A percentile compares a stretch with the other conserved stretches of the same genome.
These are phyloP conservation scores for Mesochorus sp. DNA, from an alignment of 2,888 invertebrate species.

Conservation along the genomic window DNA sequence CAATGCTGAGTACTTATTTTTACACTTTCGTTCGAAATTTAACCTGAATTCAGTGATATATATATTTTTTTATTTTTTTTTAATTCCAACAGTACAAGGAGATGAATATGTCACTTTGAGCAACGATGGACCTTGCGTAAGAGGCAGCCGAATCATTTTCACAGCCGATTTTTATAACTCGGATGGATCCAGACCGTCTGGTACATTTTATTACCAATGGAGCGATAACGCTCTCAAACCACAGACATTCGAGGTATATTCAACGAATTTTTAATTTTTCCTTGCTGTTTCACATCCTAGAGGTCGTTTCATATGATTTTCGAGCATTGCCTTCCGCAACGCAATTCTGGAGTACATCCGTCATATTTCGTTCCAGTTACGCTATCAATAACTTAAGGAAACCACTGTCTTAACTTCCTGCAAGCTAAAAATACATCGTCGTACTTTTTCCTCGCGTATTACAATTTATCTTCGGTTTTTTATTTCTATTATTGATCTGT, in stretches of 20 bases:
- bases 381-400: no score
- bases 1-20: neutral
- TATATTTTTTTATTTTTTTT: neutral
- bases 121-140: conserved; percentile 87
- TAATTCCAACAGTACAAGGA: conserved; percentile 34
- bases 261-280: conserved; percentile 2
- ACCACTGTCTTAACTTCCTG: no score
- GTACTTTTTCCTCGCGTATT: no score
- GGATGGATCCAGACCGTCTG: conserved; percentile 79
- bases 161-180: conserved; percentile 84
- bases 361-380: no score
- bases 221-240: conserved; percentile 84
- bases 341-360: no score
- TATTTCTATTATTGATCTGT: no score
- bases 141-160: conserved; percentile 89
- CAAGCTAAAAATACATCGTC: no score
- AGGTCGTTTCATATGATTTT: no score
- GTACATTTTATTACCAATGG: conserved; percentile 85
- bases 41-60: neutral
- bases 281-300: neutral
- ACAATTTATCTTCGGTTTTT: no score
- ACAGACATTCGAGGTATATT: conserved; percentile 83
- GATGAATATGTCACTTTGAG: conserved; percentile 83
- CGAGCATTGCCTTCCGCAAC: no score
- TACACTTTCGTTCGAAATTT: no score